These are phyloP conservation scores for Jordanella pulchra DNA, from an alignment of 2,797 vertebrate species.

Conservation along the genomic window DNA sequence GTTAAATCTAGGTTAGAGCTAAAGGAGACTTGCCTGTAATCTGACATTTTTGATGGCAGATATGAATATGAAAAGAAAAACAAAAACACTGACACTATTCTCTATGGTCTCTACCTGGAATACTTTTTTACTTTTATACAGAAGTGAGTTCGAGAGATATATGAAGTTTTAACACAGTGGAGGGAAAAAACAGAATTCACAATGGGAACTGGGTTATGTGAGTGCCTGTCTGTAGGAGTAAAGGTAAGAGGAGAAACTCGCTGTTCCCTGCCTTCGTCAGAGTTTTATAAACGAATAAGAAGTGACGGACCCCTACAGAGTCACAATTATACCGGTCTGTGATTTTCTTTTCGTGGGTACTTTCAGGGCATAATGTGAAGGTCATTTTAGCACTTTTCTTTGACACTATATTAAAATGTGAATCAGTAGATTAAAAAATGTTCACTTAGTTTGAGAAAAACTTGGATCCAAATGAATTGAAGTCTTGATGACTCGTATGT, in stretches of 20 bases:
- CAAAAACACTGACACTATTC: slow-evolving; percentile 41
- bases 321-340: slow-evolving; percentile 12
- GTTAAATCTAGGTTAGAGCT: slow-evolving; percentile 37
- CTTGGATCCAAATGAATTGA: neutral
- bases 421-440: neutral
- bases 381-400: slow-evolving; percentile 11
- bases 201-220: slow-evolving; percentile 32
- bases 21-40: slow-evolving; percentile 35
- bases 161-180: slow-evolving; percentile 36
- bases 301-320: slow-evolving; percentile 24
- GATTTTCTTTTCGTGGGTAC: neutral
- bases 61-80: slow-evolving; percentile 33
- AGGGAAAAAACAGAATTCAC: slow-evolving; percentile 49
- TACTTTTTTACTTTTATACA: slow-evolving; percentile 43
- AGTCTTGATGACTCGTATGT: neutral
- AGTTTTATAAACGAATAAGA: slow-evolving; percentile 52
- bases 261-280: slow-evolving; percentile 42
- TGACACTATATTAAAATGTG: neutral
- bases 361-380: slow-evolving; percentile 11
- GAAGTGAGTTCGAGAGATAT: slow-evolving; percentile 42
- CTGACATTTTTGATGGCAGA: slow-evolving; percentile 43
- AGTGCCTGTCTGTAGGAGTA: slow-evolving; percentile 46
- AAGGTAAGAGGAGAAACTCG: slow-evolving; percentile 47
- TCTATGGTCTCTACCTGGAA: slow-evolving; percentile 53
- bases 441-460: neutral